Conservation (phyloP, 1,140 invertebrate species). For the Cotesia chilonis region DNA sequence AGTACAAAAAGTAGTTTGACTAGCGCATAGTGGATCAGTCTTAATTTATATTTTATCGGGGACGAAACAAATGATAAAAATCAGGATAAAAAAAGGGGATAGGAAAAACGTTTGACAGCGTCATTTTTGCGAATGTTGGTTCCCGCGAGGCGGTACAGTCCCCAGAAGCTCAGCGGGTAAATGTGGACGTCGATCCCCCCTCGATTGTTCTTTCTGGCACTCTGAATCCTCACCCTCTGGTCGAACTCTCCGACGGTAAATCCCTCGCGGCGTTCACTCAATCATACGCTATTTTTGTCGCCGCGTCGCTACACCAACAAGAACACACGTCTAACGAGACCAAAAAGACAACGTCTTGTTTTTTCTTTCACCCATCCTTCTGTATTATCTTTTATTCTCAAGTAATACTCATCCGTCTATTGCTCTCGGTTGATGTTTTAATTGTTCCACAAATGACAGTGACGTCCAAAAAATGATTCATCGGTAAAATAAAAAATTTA, state of each 20-base stretch:
- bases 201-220: slow-evolving; percentile 9
- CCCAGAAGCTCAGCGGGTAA: slow-evolving; percentile 44
- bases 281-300: slow-evolving; percentile 64
- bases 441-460: too few species aligned
- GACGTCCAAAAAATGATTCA: too few species aligned
- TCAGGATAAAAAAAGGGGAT: slow-evolving; percentile 16
- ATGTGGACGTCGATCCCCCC: slow-evolving; percentile 53
- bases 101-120: slow-evolving; percentile 35
- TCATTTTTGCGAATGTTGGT: slow-evolving; percentile 43
- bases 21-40: too few species aligned
- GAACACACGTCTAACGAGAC: slow-evolving; percentile 49
- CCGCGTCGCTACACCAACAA: slow-evolving; percentile 49
- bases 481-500: too few species aligned
- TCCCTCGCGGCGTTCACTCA: slow-evolving; percentile 64
- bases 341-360: slow-evolving; percentile 16
- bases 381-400: not conserved
- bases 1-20: too few species aligned
- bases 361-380: slow-evolving; percentile 5
- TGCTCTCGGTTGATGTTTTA: too few species aligned
- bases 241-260: slow-evolving; percentile 43
- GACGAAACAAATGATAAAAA: slow-evolving; percentile 17
- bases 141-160: slow-evolving; percentile 47
- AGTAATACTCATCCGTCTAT: not conserved
- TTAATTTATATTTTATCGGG: not conserved
- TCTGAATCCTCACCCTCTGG: slow-evolving; percentile 13